These are phyloP conservation scores for Drosophila multiciliata DNA, from an alignment of 2,888 invertebrate species.

Conservation along the genomic window DNA sequence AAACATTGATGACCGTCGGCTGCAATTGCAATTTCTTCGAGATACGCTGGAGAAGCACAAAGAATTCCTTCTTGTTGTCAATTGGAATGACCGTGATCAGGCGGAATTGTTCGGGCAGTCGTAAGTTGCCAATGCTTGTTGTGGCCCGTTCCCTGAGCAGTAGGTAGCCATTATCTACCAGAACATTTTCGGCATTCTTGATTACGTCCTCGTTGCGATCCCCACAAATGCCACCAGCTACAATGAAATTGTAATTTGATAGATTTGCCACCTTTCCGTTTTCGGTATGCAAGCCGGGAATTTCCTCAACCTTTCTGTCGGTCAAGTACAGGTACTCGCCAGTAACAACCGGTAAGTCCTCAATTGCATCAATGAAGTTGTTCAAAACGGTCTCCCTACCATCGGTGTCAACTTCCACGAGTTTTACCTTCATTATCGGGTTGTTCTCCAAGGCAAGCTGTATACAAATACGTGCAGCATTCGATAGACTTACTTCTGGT, in stretches of 20 bases:
- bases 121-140: constrained; percentile 84
- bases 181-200: constrained; percentile 85
- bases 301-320: constrained; percentile 72
- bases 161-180: constrained; percentile 87
- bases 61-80: constrained; percentile 75
- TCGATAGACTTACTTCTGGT: constrained; percentile 77
- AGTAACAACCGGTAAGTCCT: constrained; percentile 89
- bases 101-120: constrained; percentile 72
- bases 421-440: constrained; percentile 87
- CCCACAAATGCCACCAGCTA: constrained; percentile 68
- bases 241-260: constrained; percentile 81
- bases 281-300: constrained; percentile 87
- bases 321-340: constrained; percentile 88
- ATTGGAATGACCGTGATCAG: constrained; percentile 77
- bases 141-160: constrained; percentile 87
- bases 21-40: constrained; percentile 56
- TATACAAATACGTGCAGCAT: constrained; percentile 87
- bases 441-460: constrained; percentile 91
- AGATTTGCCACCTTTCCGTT: constrained; percentile 87
- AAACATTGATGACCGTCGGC: constrained; percentile 71
- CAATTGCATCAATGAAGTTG: constrained; percentile 87
- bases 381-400: constrained; percentile 86
- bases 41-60: constrained; percentile 80
- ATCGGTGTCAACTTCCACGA: constrained; percentile 87
- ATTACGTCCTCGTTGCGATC: constrained; percentile 79